Evolutionary conservation across 2,888 invertebrate species (phyloP), one percentile per base, ranked within the genome.

Genomic region (Drosophila tanythrix): DNA sequence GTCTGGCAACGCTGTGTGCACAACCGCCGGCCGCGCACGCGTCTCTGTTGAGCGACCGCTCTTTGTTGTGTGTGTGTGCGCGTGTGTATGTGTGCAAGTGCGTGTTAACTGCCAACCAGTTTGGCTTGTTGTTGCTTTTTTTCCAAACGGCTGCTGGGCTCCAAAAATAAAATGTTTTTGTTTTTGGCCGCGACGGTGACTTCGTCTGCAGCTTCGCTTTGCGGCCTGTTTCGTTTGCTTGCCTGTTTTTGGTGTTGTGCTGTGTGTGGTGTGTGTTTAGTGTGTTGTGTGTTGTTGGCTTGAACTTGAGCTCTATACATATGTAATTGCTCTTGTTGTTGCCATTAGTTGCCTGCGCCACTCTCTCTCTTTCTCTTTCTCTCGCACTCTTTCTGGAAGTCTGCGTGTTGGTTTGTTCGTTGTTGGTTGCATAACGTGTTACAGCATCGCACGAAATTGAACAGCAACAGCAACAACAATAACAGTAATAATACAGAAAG

Each of bases 361-460:
- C 43, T 40, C 57, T 31, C 50, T 67, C 46, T 51, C 29, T 33
- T 31, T 38, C 52, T 63, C 33, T 55, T n/a, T 48, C 51, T 74
- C 50, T 33, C 33, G 11, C 48, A 25, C 52, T 52, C 65, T 73
- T 75, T 71, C 74, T 67, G 69, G 72, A 77, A 72, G 79, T 82
- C 64, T 73, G 76, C 84, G 82, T 71, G 59, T 21, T 27, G 25
- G 55, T 38, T 55, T n/a, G 55, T 56, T 56, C 38, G 56, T 65
- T 36, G 38, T 25, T 73, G 73, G 91, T 91, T 91, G 92, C 91
- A 91, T 91, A 91, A 91, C 85, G 88, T 89, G 90, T 91, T 92
- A 91, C 91, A 91, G 92, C 92, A 91, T 91, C 87, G 89, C 77
- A 85, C 82, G 82, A 90, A 88, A 84, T 74, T 71, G 63, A 76